These are phyloP conservation scores for Bradypodion pumilum DNA, from an alignment of 2,797 vertebrate genomes.

Conservation along the genomic window DNA sequence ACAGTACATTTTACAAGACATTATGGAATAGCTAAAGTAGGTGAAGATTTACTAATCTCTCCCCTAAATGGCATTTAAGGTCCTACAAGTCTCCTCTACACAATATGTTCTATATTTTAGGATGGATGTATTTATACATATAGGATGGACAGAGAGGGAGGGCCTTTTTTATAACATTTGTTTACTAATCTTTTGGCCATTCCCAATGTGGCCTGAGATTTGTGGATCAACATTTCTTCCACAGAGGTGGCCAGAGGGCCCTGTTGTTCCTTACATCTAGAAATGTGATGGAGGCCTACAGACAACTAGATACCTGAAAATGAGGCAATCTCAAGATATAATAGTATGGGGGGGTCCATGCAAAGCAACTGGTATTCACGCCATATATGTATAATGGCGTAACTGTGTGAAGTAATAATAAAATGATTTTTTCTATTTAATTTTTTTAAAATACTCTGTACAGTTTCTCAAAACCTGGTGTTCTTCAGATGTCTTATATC, in stretches of 20 bases:
- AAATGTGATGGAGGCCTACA: no score
- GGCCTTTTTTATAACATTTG: no score
- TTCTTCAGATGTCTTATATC: not conserved
- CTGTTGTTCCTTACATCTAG: no score
- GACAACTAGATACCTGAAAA: no score
- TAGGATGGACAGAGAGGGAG: not conserved
- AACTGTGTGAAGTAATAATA: no score
- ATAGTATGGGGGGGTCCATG: not conserved
- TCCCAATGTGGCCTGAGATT: no score
- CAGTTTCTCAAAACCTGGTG: not conserved
- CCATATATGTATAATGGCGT: no score
- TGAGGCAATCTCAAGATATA: not conserved
- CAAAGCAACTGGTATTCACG: not conserved
- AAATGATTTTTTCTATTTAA: no score
- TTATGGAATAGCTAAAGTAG: constrained; percentile 14
- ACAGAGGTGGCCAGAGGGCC: no score
- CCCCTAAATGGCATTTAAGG: not conserved
- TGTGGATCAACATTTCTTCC: no score
- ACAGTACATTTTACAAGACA: constrained; percentile 19
- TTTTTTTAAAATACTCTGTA: not conserved
- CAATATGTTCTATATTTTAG: not conserved
- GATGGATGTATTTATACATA: not conserved
- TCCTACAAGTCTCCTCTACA: not conserved
- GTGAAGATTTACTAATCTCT: constrained; percentile 11
- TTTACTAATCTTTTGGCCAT: not conserved